phyloP scores from a whole-genome alignment of 2,113 vertebrate species.

The Corythornis madagascariensis region DNA sequence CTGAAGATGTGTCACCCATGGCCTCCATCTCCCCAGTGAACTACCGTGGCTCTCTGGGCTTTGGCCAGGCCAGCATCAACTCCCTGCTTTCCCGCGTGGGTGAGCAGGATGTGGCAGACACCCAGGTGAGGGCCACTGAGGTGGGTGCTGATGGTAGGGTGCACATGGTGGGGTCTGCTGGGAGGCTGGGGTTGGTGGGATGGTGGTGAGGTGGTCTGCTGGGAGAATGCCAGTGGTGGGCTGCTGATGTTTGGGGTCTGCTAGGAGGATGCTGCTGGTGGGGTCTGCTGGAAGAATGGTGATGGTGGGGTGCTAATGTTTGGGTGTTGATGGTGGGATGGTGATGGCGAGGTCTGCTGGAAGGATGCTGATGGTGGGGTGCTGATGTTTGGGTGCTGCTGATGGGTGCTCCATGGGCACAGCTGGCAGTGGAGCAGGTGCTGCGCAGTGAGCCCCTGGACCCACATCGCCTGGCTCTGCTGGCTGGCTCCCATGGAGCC shows the following conservation, averaged over 20 bases:
- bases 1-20: rapidly evolving
- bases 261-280: not conserved
- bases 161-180: not conserved
- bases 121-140: conserved; percentile 74
- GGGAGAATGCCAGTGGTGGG: not conserved
- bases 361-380: not conserved
- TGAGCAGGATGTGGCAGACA: conserved; percentile 84
- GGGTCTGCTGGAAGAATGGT: not conserved
- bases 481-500: conserved; percentile 86
- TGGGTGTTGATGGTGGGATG: not conserved
- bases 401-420: not conserved
- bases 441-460: conserved; percentile 75
- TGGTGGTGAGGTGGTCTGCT: not conserved
- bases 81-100: conserved; percentile 82
- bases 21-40: conserved; percentile 75
- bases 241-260: not conserved
- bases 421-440: conserved; percentile 49
- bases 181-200: too few relatives aligned
- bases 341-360: not conserved
- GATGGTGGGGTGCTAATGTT: not conserved
- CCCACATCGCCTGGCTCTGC: conserved; percentile 72
- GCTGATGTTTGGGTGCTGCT: not conserved
- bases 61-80: conserved; percentile 82
- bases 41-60: conserved; percentile 85
- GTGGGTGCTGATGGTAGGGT: not conserved